These are phyloP conservation scores for Phoenicopterus ruber DNA, from an alignment of 2,113 vertebrate genomes.

Conservation along the genomic window DNA sequence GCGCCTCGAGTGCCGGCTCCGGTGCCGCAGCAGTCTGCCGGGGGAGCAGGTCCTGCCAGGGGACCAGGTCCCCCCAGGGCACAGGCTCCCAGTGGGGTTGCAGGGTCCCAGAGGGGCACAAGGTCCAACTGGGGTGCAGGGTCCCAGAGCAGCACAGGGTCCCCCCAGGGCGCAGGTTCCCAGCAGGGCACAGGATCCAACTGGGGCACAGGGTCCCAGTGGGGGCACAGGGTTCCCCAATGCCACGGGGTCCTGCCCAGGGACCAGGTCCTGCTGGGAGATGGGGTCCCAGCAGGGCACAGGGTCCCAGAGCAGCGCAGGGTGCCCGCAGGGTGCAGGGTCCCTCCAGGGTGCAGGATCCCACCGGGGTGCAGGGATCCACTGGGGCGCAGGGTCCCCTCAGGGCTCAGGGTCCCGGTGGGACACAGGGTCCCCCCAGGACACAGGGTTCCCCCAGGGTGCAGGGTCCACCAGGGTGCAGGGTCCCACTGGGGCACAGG, in stretches of 20 bases:
- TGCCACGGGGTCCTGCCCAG: too few relatives aligned
- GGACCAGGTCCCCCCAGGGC: accelerated
- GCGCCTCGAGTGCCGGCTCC: conserved; percentile 76
- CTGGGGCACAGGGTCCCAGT: accelerated
- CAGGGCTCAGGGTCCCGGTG: accelerated
- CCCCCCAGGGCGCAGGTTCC: background rate
- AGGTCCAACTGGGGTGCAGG: background rate
- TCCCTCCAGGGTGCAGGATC: accelerated
- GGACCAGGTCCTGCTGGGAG: too few relatives aligned
- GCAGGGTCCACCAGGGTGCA: accelerated
- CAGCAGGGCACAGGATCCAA: accelerated
- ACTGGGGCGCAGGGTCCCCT: background rate
- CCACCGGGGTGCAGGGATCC: accelerated
- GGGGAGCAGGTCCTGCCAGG: background rate
- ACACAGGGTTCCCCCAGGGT: accelerated
- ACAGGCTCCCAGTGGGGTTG: accelerated
- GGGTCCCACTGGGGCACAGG: background rate
- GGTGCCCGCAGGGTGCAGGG: accelerated
- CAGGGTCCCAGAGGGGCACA: background rate
- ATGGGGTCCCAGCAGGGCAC: accelerated
- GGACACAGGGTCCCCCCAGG: accelerated
- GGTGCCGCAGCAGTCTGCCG: conserved; percentile 6
- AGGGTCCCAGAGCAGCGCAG: too few relatives aligned
- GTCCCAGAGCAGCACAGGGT: background rate
- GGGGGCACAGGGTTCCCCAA: accelerated